Base-by-base conservation (phyloP, 2,113 vertebrate genomes). In the Candoia aspera region DNA sequence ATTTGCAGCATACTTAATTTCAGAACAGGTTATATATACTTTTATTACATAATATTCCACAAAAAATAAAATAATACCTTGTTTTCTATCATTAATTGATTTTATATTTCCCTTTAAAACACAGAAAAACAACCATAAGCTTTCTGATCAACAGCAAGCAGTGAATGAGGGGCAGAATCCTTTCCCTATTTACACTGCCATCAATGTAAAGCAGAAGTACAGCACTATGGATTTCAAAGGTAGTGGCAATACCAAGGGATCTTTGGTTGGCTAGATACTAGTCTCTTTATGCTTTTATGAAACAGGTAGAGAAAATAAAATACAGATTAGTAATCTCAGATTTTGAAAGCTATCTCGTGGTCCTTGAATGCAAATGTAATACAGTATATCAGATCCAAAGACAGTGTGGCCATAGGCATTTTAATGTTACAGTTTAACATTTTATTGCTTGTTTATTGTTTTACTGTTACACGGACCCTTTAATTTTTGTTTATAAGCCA, bases 161-260 rank as follows among this genome's bases (percentile, higher is more conserved):
- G 89, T 99, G 88, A 95, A 95, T 89, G 92, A 17, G 1, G 98
- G 98, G 59, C 98, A 98, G 97, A 99, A 99, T 93, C 98, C 98
- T 68, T 92, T 98, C 73, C 98, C 98, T 21, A 98, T 99, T 86
- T 99, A 98, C 93, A 98, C 98, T 88, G 98, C 98, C 83, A 96
- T 99, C 95, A 98, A 98, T 92, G 97, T 98, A 94, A 99, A 98
- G 95, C 95, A 92, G 86, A 96, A 93, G 90, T 97, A 97, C 10
- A 97, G 96, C 55, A 98, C 97, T 92, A 93, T 97, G 95, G 98
- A 98, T 93, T 98, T 97, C 96, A 97, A 96, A 91, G 98, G 98
- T 97, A 95, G 89, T 59, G 37, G 83, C 9, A 87, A 91, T 53
- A 79, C 9, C 93, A 54, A 93, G 58, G 84, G 8, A 90, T 42